A percentile compares a stretch with the other conserved stretches of the same genome.
Conservation (phyloP, 1,140 invertebrate genomes). For the Hyles euphorbiae region DNA sequence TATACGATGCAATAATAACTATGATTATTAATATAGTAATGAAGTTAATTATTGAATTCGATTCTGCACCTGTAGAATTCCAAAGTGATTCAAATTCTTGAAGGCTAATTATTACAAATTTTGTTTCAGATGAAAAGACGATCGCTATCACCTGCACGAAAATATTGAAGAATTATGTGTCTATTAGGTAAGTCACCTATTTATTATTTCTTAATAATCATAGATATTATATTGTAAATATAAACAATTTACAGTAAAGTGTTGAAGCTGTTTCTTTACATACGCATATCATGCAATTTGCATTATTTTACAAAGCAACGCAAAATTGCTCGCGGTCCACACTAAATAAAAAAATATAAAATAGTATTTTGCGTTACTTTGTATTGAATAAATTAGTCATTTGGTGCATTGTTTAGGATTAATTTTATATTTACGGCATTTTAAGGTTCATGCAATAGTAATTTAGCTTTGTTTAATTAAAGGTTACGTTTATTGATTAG, state of each 20-base stretch:
- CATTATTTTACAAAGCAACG: too few relatives aligned
- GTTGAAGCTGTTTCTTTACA: constrained; percentile 3
- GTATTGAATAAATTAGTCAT: constrained; percentile 8
- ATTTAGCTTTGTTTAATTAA: constrained; percentile 7
- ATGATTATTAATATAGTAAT: constrained; percentile 11
- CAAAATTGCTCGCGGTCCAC: too few relatives aligned
- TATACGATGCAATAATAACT: constrained; percentile 21
- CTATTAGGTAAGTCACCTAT: not conserved
- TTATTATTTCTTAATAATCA: constrained; percentile 6
- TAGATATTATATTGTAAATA: constrained; percentile 8
- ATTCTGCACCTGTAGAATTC: too few relatives aligned
- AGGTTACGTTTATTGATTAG: constrained; percentile 35
- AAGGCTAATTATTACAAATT: too few relatives aligned
- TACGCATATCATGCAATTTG: too few relatives aligned
- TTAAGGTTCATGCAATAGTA: constrained; percentile 17
- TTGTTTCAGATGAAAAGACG: too few relatives aligned
- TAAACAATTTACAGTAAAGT: not conserved
- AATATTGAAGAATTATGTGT: too few relatives aligned
- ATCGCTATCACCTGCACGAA: too few relatives aligned
- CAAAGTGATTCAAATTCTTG: too few relatives aligned
- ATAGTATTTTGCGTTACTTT: not conserved
- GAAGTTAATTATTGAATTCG: not conserved
- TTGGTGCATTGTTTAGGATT: constrained; percentile 7
- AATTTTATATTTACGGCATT: constrained; percentile 5
- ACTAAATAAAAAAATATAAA: too few relatives aligned